Evolutionary conservation across 2,888 invertebrate genomes (phyloP).

Genomic region (Leucophenga montana): DNA sequence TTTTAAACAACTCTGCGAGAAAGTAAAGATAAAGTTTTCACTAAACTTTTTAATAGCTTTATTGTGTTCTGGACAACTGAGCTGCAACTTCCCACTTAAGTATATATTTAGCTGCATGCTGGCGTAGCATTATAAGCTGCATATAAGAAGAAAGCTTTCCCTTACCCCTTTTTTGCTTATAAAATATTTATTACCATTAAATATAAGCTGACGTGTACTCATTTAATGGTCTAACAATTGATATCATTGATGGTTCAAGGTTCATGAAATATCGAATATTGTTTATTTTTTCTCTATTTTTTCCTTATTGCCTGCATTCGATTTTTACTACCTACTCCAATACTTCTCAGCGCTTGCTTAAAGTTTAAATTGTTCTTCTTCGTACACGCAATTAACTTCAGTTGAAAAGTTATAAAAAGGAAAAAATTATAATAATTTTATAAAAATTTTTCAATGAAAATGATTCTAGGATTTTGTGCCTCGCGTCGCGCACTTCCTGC

Average conservation of each 20-base stretch:
- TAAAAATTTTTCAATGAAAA: too few relatives aligned
- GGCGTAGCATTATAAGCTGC: not conserved
- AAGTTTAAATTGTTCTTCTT: not conserved
- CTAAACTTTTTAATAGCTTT: constrained; percentile 13
- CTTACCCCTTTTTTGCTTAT: not conserved
- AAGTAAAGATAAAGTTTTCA: too few relatives aligned
- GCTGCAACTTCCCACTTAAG: not conserved
- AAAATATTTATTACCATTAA: not conserved
- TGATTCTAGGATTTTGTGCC: not conserved
- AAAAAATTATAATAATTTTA: too few relatives aligned
- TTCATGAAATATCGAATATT: not conserved
- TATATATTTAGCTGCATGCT: not conserved
- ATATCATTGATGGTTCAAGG: not conserved
- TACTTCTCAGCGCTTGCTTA: not conserved
- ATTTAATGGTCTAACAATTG: constrained; percentile 18
- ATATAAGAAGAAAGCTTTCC: too few relatives aligned
- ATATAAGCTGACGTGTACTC: constrained; percentile 11
- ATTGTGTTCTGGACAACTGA: too few relatives aligned
- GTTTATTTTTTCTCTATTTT: too few relatives aligned
- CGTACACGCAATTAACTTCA: constrained; percentile 54
- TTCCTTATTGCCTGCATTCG: too few relatives aligned
- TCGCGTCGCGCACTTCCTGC: not conserved
- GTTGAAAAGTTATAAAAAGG: constrained; percentile 14
- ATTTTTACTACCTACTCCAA: not conserved
- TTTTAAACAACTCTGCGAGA: not conserved